Base-by-base conservation (phyloP, 1,140 invertebrate species). In the Scaptomyza hsui region DNA sequence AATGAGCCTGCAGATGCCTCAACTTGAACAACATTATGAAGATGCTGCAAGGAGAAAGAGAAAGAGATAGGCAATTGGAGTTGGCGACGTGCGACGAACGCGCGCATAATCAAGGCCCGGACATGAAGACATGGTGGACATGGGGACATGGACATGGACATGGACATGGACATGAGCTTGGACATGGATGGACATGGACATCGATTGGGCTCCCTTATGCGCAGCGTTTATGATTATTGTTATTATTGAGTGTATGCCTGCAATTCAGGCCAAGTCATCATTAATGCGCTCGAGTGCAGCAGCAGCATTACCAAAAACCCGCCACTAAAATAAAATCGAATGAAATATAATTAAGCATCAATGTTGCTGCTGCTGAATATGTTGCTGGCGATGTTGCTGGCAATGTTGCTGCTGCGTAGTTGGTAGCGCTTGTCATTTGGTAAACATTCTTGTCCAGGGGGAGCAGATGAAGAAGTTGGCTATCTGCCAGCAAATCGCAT, bases 261-360 rank as follows among this genome's bases (percentile, higher is more conserved):
- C 81, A 86, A 86, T 86, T 86, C 82, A 86, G 81, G 82, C 62
- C 81, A 86, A 86, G 81, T 81, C 82, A 82, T 86, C 82, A 86
- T 86, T 86, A 86, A 88, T 86, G 82, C 78, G 42, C 45, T 12
- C 72, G 74, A 88, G 81, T 81, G 70, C 73, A 29, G n/a, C n/a
- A 65, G 47, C 78, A 56, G 78, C 78, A 81, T 86, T 86, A 83
- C 80, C 78, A 83, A 82, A 82, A 82, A 73, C 60, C 79, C 41
- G 49, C 77, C 82, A 86, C 42, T 86, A 86, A 86, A 86, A 86
- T 88, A 86, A 86, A 86, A 86, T 86, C 78, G 74, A 88, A 88
- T 82, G 78, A 88, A 88, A 88, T 88, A 88, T 88, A 88, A 88
- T 88, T 88, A 88, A 88, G 88, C 88, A 82, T 86, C 81, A 37